Evolutionary conservation across 1,140 invertebrate species (phyloP).

Genomic region (Psilanteris sp.): DNA sequence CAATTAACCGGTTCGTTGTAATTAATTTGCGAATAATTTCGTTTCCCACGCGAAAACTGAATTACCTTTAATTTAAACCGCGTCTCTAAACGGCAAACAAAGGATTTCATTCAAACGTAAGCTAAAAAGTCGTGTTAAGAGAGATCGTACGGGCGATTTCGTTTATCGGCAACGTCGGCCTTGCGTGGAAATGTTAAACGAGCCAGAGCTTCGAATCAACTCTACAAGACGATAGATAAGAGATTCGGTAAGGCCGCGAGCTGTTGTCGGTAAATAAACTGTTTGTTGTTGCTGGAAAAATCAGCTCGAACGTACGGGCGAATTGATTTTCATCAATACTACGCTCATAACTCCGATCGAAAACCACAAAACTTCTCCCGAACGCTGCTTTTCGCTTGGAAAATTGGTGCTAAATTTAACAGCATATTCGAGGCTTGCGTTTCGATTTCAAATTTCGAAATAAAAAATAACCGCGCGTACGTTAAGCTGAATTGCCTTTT

Average conservation of each 20-base stretch:
- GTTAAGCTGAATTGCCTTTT: too few species aligned
- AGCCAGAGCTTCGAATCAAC: conserved; percentile 18
- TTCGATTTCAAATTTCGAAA: too few species aligned
- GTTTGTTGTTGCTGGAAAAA: conserved; percentile 18
- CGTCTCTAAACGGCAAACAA: conserved; percentile 19
- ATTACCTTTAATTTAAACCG: conserved; percentile 21
- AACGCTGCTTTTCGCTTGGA: too few species aligned
- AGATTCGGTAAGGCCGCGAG: conserved; percentile 6
- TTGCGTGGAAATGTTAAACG: conserved; percentile 24
- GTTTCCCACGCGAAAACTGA: neutral
- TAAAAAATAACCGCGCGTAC: too few species aligned
- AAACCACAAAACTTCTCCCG: too few species aligned
- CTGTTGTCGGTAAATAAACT: conserved; percentile 14
- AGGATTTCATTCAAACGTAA: conserved; percentile 10
- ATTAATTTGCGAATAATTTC: conserved; percentile 38
- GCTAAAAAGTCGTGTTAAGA: conserved; percentile 20
- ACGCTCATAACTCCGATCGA: too few species aligned
- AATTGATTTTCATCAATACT: too few species aligned
- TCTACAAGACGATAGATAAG: conserved; percentile 25
- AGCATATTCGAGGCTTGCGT: too few species aligned
- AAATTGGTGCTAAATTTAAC: too few species aligned
- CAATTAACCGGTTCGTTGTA: too few species aligned
- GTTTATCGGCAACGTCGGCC: conserved; percentile 29
- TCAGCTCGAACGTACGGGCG: too few species aligned
- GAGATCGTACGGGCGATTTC: conserved; percentile 37